These are phyloP conservation scores for Bettongia penicillata DNA, from an alignment of 2,113 vertebrate genomes.

Conservation along the genomic window DNA sequence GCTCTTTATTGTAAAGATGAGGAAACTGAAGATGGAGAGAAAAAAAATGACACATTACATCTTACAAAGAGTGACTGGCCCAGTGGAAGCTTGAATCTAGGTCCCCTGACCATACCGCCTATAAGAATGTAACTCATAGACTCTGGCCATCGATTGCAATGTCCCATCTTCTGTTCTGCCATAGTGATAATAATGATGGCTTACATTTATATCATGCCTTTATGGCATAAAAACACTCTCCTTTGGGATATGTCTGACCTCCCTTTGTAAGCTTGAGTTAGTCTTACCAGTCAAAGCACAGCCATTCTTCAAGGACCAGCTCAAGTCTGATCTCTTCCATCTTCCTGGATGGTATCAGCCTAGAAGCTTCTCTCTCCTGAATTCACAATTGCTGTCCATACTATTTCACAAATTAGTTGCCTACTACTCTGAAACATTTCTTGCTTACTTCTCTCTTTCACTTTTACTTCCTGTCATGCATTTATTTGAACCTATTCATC, in stretches of 20 bases:
- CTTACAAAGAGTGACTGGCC: background rate
- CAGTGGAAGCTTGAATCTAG: background rate
- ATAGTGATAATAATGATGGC: background rate
- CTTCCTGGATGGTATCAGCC: background rate
- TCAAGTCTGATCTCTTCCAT: background rate
- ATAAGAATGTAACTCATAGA: background rate
- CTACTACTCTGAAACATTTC: background rate
- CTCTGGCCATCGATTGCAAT: background rate
- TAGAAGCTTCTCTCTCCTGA: background rate
- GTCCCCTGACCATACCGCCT: background rate
- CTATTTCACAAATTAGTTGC: background rate
- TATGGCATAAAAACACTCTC: background rate
- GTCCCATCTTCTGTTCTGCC: background rate
- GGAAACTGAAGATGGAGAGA: background rate
- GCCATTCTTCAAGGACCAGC: background rate
- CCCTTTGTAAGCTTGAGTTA: background rate
- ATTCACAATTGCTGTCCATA: background rate
- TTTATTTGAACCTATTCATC: background rate
- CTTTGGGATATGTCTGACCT: background rate
- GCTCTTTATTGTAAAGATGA: background rate
- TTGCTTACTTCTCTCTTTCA: background rate
- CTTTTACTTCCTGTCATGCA: background rate
- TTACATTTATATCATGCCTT: background rate
- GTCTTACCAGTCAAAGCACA: background rate
- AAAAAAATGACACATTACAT: background rate